phyloP scores from a whole-genome alignment of 2,113 vertebrate species.

The Passer montanus region DNA sequence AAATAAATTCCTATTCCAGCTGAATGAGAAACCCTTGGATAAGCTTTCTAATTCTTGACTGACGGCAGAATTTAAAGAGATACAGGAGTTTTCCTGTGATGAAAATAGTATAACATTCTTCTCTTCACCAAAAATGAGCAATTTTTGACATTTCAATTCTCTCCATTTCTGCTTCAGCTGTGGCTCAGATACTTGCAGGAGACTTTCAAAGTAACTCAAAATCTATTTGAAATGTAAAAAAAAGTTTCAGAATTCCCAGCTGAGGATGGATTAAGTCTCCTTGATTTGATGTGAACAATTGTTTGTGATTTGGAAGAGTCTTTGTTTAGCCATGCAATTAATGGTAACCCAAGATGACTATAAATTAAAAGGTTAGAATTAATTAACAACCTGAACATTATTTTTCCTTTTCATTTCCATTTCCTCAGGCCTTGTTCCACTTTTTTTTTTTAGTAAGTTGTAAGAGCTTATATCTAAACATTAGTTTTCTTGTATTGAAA shows the following conservation, averaged over 20 bases:
- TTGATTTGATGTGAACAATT: slow-evolving; percentile 37
- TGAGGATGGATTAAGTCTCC: neutral
- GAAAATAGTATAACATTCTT: neutral
- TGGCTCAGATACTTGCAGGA: neutral
- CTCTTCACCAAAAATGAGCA: neutral
- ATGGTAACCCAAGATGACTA: slow-evolving; percentile 18
- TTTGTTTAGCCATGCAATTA: slow-evolving; percentile 14
- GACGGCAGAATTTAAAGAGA: neutral
- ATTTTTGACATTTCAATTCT: neutral
- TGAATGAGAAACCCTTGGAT: neutral
- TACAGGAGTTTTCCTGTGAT: neutral
- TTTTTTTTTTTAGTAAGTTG: neutral
- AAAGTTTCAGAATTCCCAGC: neutral
- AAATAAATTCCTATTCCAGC: neutral
- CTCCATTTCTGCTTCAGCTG: neutral
- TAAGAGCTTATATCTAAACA: neutral
- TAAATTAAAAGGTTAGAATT: slow-evolving; percentile 15
- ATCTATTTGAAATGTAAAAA: neutral
- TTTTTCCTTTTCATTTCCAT: neutral
- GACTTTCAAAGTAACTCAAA: neutral
- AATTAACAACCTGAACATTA: slow-evolving; percentile 11
- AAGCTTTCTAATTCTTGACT: neutral
- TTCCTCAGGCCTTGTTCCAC: neutral
- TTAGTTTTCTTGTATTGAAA: neutral
- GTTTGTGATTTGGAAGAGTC: neutral